Conservation (phyloP, 2,113 vertebrate species). For the Lethenteron camtschaticum region DNA sequence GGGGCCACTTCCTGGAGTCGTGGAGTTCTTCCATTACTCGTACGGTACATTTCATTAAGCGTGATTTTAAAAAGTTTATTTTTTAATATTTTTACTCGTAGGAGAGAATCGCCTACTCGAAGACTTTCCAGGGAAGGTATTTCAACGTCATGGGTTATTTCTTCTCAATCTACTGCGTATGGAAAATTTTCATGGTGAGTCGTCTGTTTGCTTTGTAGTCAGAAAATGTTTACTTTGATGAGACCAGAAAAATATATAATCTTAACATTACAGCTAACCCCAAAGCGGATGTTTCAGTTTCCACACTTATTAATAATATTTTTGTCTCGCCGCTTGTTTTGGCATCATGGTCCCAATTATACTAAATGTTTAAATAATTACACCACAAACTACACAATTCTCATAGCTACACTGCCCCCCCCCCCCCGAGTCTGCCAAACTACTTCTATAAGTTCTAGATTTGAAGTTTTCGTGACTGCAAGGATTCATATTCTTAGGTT, state of each 20-base stretch:
- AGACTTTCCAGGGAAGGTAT: slow-evolving; percentile 94
- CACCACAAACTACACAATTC: no score
- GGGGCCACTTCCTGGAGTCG: no score
- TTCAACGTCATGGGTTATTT: slow-evolving; percentile 96
- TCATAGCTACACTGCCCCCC: no score
- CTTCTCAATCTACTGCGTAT: slow-evolving; percentile 97
- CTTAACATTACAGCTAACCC: no score
- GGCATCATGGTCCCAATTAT: not conserved
- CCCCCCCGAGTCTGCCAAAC: no score
- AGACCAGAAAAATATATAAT: no score
- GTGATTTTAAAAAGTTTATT: not conserved
- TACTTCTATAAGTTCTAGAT: no score
- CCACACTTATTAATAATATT: not conserved
- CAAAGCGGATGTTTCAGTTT: no score
- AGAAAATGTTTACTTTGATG: no score
- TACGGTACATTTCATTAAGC: not conserved
- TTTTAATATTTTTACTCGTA: slow-evolving; percentile 15
- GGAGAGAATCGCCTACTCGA: slow-evolving; percentile 96
- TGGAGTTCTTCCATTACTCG: no score
- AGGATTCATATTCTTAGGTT: no score
- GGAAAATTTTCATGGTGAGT: slow-evolving; percentile 98
- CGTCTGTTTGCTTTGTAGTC: slow-evolving; percentile 7
- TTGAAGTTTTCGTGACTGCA: no score
- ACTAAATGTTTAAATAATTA: not conserved
- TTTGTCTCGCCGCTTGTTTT: slow-evolving; percentile 8